phyloP scores from a whole-genome alignment of 2,797 vertebrate genomes.

The Cacajao melanocephalus region DNA sequence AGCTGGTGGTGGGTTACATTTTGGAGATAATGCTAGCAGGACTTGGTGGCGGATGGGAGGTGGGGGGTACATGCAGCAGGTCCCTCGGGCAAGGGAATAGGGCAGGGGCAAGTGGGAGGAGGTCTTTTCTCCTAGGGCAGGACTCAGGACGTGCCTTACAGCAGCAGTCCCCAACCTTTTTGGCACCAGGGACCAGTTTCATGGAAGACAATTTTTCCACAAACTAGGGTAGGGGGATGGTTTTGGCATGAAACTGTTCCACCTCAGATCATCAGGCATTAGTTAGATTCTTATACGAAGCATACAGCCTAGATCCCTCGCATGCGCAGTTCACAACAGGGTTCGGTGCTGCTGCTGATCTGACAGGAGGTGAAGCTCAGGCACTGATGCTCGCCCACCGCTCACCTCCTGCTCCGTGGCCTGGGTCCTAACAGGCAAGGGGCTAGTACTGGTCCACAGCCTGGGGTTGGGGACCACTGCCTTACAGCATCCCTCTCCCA shows the following conservation, averaged over 20 bases:
- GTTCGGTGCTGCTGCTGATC: background rate
- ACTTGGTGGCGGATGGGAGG: background rate
- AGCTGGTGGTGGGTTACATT: background rate
- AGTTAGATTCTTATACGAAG: background rate
- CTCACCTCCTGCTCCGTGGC: background rate
- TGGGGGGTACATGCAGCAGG: background rate
- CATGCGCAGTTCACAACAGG: background rate
- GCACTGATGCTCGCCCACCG: rapidly evolving
- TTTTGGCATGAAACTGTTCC: background rate
- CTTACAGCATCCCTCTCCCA: background rate
- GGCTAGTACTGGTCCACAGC: background rate
- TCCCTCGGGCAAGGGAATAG: background rate
- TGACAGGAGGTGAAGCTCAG: background rate
- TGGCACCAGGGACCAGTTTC: background rate
- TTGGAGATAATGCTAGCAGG: background rate
- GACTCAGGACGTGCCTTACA: background rate
- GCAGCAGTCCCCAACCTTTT: background rate
- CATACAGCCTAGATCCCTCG: background rate
- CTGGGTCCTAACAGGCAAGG: background rate
- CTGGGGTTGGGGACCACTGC: background rate
- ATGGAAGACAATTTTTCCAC: background rate
- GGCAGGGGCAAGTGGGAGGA: background rate
- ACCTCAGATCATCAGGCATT: background rate
- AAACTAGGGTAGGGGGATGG: background rate
- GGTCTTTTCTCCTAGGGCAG: background rate